Percentiles rank a stretch among this genome's conserved stretches.
These are phyloP conservation scores for Xenopus laevis DNA, from an alignment of 2,113 vertebrate species.

Conservation along the genomic window DNA sequence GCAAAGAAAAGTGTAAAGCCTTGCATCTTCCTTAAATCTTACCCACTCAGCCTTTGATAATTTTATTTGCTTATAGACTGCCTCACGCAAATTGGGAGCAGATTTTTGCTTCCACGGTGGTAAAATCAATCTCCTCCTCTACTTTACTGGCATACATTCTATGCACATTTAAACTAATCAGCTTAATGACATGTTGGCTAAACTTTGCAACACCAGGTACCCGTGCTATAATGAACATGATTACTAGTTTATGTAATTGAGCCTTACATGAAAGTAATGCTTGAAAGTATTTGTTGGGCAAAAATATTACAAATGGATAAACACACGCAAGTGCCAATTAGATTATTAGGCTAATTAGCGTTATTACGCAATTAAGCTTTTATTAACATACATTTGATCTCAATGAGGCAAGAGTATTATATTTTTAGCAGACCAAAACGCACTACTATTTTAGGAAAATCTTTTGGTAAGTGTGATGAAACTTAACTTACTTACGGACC, in stretches of 20 bases:
- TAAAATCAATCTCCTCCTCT: background rate
- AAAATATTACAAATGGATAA: background rate
- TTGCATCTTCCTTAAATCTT: background rate
- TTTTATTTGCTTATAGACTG: background rate
- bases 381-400: background rate
- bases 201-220: background rate
- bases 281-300: background rate
- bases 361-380: background rate
- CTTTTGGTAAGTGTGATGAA: too few species aligned
- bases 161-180: background rate
- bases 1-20: background rate
- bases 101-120: constrained; percentile 1
- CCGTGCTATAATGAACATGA: background rate
- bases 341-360: background rate
- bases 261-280: background rate
- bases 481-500: too few species aligned
- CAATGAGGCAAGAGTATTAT: too few species aligned
- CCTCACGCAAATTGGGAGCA: background rate
- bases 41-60: background rate
- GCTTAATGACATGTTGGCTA: background rate
- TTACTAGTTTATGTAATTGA: background rate
- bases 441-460: too few species aligned
- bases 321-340: background rate
- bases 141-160: background rate
- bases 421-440: too few species aligned